phyloP scores from a whole-genome alignment of 2,888 invertebrate genomes.

The Chrysolina haemoptera region DNA sequence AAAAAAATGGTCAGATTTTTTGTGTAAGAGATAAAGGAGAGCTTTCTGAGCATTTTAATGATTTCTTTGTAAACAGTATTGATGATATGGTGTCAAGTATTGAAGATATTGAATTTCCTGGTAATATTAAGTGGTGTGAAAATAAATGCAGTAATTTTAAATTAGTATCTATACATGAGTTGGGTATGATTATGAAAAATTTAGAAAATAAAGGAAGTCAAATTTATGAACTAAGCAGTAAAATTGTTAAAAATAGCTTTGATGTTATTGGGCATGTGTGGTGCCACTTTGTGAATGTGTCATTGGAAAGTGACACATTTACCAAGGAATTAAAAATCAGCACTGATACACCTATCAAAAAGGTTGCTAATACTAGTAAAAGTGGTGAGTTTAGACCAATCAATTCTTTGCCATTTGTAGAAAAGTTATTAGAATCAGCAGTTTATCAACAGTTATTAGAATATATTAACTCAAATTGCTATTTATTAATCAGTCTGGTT shows the following conservation, averaged over 20 bases:
- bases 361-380: slow-evolving; percentile 14
- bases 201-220: not conserved
- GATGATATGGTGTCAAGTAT: not conserved
- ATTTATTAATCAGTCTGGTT: slow-evolving; percentile 22
- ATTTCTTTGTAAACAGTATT: not conserved
- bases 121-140: too few relatives aligned
- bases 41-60: too few relatives aligned
- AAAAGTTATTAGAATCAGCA: slow-evolving; percentile 5
- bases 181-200: not conserved
- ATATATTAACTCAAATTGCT: not conserved
- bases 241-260: too few relatives aligned
- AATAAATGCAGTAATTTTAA: too few relatives aligned
- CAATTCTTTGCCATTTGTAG: slow-evolving; percentile 11
- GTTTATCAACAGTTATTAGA: too few relatives aligned
- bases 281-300: slow-evolving; percentile 12
- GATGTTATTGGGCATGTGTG: too few relatives aligned
- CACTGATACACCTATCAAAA: slow-evolving; percentile 12
- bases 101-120: too few relatives aligned
- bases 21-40: too few relatives aligned
- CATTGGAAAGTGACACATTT: not conserved
- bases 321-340: slow-evolving; percentile 14
- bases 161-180: too few relatives aligned
- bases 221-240: not conserved
- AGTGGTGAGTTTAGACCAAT: slow-evolving; percentile 17
- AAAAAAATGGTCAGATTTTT: too few relatives aligned